phyloP scores from a whole-genome alignment of 1,140 invertebrate genomes.

The Euglossa dilemma region DNA sequence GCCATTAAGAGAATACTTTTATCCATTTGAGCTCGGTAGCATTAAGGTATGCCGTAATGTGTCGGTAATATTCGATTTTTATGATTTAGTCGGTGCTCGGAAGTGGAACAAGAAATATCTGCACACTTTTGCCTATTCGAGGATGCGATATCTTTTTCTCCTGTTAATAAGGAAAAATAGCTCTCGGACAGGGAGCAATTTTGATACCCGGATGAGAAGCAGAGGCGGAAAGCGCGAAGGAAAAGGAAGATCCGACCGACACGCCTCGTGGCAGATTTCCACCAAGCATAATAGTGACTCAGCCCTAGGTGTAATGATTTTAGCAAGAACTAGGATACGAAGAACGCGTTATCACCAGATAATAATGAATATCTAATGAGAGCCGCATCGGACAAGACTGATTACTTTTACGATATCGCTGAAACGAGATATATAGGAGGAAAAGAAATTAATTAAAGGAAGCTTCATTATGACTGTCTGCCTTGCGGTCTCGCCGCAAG shows the following conservation, averaged over 20 bases:
- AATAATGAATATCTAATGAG: slow-evolving; percentile 47
- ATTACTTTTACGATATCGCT: slow-evolving; percentile 11
- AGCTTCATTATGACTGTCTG: slow-evolving; percentile 29
- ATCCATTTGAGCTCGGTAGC: too few relatives aligned
- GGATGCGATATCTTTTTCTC: not conserved
- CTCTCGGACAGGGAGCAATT: not conserved
- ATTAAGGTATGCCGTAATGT: not conserved
- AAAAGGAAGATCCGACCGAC: not conserved
- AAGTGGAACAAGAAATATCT: too few relatives aligned
- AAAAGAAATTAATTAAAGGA: slow-evolving; percentile 63
- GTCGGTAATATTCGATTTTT: not conserved
- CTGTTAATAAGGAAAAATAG: not conserved
- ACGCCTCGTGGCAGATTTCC: not conserved
- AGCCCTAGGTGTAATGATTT: slow-evolving; percentile 13
- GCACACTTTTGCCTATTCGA: not conserved
- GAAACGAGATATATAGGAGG: slow-evolving; percentile 28
- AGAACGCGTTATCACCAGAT: not conserved
- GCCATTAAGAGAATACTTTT: too few relatives aligned
- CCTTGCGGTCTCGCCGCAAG: slow-evolving; percentile 61
- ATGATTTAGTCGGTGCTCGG: not conserved
- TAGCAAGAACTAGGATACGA: slow-evolving; percentile 3
- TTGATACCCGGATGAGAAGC: not conserved
- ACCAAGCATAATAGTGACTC: slow-evolving; percentile 1
- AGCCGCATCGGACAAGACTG: not conserved
- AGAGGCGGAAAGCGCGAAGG: not conserved